phyloP scores from a whole-genome alignment of 2,888 invertebrate species.

The Apamea crenata region DNA sequence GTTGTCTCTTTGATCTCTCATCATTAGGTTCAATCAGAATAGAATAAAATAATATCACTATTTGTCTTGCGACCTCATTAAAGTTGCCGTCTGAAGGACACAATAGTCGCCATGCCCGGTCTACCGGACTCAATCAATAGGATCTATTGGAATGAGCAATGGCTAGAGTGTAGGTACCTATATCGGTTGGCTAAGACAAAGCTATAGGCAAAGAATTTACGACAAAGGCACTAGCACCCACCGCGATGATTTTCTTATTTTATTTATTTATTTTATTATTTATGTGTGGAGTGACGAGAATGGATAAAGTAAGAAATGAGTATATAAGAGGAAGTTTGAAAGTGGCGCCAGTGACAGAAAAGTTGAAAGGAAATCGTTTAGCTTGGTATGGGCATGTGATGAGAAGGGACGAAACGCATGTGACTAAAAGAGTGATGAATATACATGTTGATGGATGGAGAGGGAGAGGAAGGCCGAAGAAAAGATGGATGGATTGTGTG shows the following conservation, averaged over 20 bases:
- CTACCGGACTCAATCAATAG: conserved; percentile 56
- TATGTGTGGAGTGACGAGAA: no score
- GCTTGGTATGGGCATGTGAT: no score
- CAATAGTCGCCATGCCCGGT: conserved; percentile 46
- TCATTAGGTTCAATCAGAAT: conserved; percentile 29
- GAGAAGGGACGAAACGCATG: no score
- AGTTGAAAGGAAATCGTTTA: no score
- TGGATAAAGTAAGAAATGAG: no score
- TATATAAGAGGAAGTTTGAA: no score
- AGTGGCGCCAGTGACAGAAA: no score
- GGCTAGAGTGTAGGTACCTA: neutral
- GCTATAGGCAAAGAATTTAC: neutral
- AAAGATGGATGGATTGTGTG: no score
- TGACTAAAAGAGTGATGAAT: no score
- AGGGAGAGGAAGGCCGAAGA: no score
- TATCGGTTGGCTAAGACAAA: conserved; percentile 1
- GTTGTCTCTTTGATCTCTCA: neutral
- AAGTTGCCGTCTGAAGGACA: conserved; percentile 35
- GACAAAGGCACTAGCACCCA: neutral
- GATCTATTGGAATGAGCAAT: conserved; percentile 36
- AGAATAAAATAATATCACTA: conserved; percentile 50
- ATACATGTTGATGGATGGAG: no score
- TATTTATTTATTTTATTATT: no score
- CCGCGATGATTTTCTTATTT: neutral
- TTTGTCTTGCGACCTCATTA: conserved; percentile 56